Percentiles rank a stretch among this genome's conserved stretches.
phyloP scores from a whole-genome alignment of 2,888 invertebrate species.

The Pachymerium ferrugineum region DNA sequence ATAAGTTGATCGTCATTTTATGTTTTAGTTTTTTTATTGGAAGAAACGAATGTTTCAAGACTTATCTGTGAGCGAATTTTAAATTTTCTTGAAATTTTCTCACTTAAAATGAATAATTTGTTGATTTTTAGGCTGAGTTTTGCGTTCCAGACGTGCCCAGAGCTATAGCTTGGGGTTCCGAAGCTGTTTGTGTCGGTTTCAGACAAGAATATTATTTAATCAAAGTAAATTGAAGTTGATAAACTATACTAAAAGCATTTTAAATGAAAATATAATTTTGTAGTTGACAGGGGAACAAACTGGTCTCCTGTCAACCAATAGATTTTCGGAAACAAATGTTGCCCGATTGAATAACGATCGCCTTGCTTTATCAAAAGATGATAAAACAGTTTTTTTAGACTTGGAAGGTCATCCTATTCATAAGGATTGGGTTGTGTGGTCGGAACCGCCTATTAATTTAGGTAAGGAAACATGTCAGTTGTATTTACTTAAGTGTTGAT shows the following conservation, averaged over 20 bases:
- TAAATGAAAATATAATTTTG: not conserved
- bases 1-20: not conserved
- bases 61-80: constrained; percentile 43
- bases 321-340: constrained; percentile 63
- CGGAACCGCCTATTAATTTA: constrained; percentile 65
- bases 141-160: constrained; percentile 72
- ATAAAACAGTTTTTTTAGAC: constrained; percentile 78
- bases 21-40: constrained; percentile 77
- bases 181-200: constrained; percentile 80
- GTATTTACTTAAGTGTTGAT: too few relatives aligned
- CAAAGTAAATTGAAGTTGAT: constrained; percentile 58
- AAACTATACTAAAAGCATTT: not conserved
- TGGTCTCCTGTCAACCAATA: constrained; percentile 79
- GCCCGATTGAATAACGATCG: constrained; percentile 45
- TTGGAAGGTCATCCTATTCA: constrained; percentile 63
- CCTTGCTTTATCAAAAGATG: constrained; percentile 77
- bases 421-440: constrained; percentile 71
- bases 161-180: constrained; percentile 73
- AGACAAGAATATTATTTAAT: constrained; percentile 73
- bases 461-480: too few relatives aligned
- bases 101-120: not conserved
- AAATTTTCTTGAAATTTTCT: not conserved
- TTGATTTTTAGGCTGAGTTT: constrained; percentile 54
- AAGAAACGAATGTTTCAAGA: constrained; percentile 75
- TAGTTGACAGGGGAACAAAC: constrained; percentile 57